A percentile compares a stretch with the other conserved stretches of the same genome.
Evolutionary conservation across 2,888 invertebrate species (phyloP).

Genomic region (Petrophora chlorosata): DNA sequence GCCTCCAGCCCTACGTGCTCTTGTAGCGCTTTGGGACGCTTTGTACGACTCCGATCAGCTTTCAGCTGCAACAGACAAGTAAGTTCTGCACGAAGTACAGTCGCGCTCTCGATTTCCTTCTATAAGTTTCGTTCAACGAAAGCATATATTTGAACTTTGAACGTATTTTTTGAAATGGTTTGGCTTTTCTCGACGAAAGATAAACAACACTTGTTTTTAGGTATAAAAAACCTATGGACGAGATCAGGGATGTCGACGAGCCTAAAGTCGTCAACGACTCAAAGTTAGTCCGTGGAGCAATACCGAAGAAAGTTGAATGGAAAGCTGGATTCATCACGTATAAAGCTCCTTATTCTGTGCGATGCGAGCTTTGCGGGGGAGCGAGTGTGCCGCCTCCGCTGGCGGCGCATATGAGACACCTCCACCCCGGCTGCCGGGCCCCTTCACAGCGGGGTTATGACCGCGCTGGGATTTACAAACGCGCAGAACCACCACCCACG

Average conservation of each 20-base stretch:
- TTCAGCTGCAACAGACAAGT: conserved; percentile 68
- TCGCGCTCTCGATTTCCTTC: too few species aligned
- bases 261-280: conserved; percentile 7
- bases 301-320: conserved; percentile 60
- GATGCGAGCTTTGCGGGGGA: conserved; percentile 95
- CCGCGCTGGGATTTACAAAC: conserved; percentile 93
- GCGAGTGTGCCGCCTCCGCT: conserved; percentile 88
- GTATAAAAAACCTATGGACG: conserved; percentile 48
- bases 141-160: too few species aligned
- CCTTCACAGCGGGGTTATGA: conserved; percentile 96
- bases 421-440: conserved; percentile 95
- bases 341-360: conserved; percentile 63
- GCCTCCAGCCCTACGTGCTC: conserved; percentile 93
- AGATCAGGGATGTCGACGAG: conserved; percentile 62
- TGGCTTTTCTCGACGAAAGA: not conserved
- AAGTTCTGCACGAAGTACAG: too few species aligned
- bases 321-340: conserved; percentile 41
- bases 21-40: conserved; percentile 96
- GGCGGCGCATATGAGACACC: conserved; percentile 95
- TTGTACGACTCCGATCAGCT: conserved; percentile 83
- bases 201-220: conserved; percentile 37
- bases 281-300: conserved; percentile 33
- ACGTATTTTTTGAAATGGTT: not conserved
- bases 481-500: conserved; percentile 69
- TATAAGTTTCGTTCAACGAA: too few species aligned